A percentile compares a stretch with the other conserved stretches of the same genome.
phyloP scores from a whole-genome alignment of 1,140 invertebrate genomes.

The Matsumurasca onukii region DNA sequence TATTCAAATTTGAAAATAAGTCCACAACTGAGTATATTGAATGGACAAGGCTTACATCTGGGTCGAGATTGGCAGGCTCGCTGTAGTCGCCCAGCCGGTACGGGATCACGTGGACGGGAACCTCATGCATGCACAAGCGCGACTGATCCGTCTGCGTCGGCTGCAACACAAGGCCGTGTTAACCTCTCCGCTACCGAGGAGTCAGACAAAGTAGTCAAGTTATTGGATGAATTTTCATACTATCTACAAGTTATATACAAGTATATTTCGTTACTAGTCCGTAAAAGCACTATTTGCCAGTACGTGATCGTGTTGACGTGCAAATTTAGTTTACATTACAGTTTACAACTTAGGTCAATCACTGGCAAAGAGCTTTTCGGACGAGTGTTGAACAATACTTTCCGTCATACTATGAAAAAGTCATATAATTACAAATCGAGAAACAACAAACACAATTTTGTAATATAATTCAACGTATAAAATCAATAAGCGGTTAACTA shows the following conservation, averaged over 20 bases:
- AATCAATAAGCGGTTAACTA: no score
- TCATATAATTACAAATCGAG: no score
- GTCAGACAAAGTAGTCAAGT: neutral
- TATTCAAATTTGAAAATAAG: no score
- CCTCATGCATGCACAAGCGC: constrained; percentile 20
- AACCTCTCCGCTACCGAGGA: no score
- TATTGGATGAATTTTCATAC: neutral
- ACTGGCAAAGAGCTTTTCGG: neutral
- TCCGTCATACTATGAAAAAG: no score
- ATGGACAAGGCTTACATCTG: constrained; percentile 16
- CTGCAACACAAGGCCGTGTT: no score
- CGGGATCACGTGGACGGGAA: constrained; percentile 10
- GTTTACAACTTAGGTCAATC: neutral
- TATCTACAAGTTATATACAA: neutral
- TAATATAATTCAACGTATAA: no score
- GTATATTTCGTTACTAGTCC: neutral
- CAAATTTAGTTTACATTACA: neutral
- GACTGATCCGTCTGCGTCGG: constrained; percentile 18
- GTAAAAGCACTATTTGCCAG: neutral
- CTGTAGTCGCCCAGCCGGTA: neutral
- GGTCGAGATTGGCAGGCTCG: neutral
- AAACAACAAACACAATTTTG: no score
- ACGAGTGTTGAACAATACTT: no score
- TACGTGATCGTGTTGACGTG: neutral
- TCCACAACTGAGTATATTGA: no score